These are phyloP conservation scores for Scaptomyza polygonia DNA, from an alignment of 2,888 invertebrate genomes.

Conservation along the genomic window DNA sequence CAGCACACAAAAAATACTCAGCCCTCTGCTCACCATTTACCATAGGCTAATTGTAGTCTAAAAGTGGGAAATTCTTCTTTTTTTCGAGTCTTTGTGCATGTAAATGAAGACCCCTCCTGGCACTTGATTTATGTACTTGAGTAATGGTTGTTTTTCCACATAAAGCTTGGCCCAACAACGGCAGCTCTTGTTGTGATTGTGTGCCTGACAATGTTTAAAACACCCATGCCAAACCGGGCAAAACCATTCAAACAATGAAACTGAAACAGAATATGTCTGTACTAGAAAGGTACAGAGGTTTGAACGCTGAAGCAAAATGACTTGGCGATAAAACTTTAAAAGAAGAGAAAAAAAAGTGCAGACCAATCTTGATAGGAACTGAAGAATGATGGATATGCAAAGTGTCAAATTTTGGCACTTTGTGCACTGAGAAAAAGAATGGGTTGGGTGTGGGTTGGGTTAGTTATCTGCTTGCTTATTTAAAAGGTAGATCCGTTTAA, in stretches of 20 bases:
- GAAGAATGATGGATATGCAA: slow-evolving; percentile 14
- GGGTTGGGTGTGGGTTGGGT: neutral
- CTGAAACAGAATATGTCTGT: neutral
- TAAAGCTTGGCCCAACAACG: slow-evolving; percentile 20
- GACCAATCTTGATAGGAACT: neutral
- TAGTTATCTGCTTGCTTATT: neutral
- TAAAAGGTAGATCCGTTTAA: too few species aligned
- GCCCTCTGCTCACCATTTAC: slow-evolving; percentile 13
- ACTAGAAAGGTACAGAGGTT: neutral
- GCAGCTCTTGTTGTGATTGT: slow-evolving; percentile 28
- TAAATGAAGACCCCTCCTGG: slow-evolving; percentile 52
- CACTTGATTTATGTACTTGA: slow-evolving; percentile 65
- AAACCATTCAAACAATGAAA: slow-evolving; percentile 1
- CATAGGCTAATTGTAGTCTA: slow-evolving; percentile 61
- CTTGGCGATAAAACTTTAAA: neutral
- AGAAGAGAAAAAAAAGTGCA: neutral
- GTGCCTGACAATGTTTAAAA: slow-evolving; percentile 42
- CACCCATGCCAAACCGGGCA: neutral
- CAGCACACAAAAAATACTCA: slow-evolving; percentile 4
- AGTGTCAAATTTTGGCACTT: neutral
- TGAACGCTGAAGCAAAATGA: neutral
- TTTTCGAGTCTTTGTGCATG: slow-evolving; percentile 27
- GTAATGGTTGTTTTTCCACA: slow-evolving; percentile 54
- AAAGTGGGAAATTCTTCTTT: slow-evolving; percentile 45
- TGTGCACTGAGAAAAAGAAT: neutral